Conservation (phyloP, 2,888 invertebrate genomes). For the Brachylomia viminalis region DNA sequence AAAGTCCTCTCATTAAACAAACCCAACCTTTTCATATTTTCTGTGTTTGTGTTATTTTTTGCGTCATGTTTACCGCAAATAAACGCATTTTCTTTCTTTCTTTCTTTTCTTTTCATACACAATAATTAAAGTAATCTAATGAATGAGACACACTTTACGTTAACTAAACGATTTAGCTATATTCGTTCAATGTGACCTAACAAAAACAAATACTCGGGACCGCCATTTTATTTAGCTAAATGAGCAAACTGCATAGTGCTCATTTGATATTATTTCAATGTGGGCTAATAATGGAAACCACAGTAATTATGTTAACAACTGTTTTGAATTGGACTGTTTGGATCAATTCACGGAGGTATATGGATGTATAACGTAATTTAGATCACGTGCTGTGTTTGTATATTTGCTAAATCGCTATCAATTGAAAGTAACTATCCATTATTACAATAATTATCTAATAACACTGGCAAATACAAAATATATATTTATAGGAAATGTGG, state of each 20-base stretch:
- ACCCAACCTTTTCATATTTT: too few species aligned
- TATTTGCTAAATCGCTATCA: not conserved
- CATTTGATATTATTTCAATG: slow-evolving; percentile 55
- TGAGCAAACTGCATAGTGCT: slow-evolving; percentile 40
- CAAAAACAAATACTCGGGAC: slow-evolving; percentile 12
- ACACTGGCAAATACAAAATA: not conserved
- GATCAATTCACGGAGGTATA: not conserved
- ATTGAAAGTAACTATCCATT: not conserved
- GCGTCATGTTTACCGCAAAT: too few species aligned
- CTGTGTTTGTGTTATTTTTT: too few species aligned
- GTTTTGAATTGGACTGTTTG: slow-evolving; percentile 40
- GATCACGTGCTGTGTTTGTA: slow-evolving; percentile 16
- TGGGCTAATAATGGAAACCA: slow-evolving; percentile 44
- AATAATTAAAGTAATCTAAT: too few species aligned
- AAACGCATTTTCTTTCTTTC: too few species aligned
- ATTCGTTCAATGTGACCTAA: not conserved
- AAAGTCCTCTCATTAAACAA: too few species aligned
- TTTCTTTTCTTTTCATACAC: too few species aligned
- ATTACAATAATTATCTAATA: too few species aligned
- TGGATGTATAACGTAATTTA: slow-evolving; percentile 18
- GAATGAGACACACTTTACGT: too few species aligned
- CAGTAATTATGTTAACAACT: slow-evolving; percentile 51
- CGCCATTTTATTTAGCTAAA: slow-evolving; percentile 36
- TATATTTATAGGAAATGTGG: not conserved
- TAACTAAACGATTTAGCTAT: not conserved